These are phyloP conservation scores for Hydrolagus colliei DNA, from an alignment of 2,797 vertebrate species.

Conservation along the genomic window DNA sequence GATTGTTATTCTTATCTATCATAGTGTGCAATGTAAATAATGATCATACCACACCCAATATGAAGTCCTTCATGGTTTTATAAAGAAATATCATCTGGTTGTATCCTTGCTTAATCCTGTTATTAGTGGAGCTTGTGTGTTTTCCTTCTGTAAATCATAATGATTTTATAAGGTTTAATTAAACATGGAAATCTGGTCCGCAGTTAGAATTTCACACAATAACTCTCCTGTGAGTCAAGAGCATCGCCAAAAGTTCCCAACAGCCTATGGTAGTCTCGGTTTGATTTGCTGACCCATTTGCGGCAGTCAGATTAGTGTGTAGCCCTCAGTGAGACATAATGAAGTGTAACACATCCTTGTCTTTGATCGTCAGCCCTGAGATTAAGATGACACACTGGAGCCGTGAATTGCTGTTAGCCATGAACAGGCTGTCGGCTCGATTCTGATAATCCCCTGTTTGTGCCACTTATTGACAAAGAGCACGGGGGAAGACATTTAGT, in stretches of 20 bases:
- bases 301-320: not conserved
- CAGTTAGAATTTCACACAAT: not conserved
- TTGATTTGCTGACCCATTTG: constrained; percentile 16
- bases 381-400: not conserved
- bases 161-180: not conserved
- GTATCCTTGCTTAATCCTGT: no score
- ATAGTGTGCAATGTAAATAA: not conserved
- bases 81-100: not conserved
- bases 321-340: not conserved
- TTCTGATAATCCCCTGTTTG: not conserved
- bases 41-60: not conserved
- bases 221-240: not conserved
- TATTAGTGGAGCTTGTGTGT: not conserved
- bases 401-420: no score
- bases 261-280: not conserved
- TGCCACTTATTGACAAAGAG: not conserved
- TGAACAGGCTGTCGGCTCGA: not conserved
- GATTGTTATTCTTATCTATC: no score
- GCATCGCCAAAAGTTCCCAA: not conserved
- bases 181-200: not conserved
- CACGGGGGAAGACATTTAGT: not conserved
- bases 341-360: not conserved
- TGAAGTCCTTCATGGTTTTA: no score
- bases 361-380: not conserved
- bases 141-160: not conserved